phyloP scores from a whole-genome alignment of 2,113 vertebrate species.

The Microtus oregoni region DNA sequence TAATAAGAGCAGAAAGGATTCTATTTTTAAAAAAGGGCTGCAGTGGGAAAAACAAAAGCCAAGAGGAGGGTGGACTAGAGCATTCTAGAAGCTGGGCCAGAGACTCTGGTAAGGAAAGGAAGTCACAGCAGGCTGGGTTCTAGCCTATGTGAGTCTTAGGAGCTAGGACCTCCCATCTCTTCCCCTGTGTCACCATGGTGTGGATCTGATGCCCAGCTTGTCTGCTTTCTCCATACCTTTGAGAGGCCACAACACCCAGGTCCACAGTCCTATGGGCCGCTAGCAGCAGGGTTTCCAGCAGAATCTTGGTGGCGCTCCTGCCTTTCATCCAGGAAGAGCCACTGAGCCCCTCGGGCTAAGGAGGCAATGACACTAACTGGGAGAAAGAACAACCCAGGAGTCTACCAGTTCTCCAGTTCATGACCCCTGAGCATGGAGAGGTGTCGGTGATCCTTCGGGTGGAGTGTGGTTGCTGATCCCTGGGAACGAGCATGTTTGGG shows the following conservation, averaged over 20 bases:
- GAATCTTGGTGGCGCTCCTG: constrained; percentile 89
- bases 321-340: constrained; percentile 91
- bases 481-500: neutral
- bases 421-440: neutral
- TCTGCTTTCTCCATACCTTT: constrained; percentile 64
- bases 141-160: neutral
- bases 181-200: neutral
- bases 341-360: constrained; percentile 89
- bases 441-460: neutral
- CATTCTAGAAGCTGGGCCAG: neutral
- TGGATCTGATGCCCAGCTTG: neutral
- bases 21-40: neutral
- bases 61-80: neutral
- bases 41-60: neutral
- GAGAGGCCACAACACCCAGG: constrained; percentile 58
- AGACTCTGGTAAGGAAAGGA: neutral
- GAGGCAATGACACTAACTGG: neutral
- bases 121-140: neutral
- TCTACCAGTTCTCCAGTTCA: neutral
- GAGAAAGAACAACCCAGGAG: neutral
- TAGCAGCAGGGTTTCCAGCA: constrained; percentile 88
- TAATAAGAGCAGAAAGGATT: neutral
- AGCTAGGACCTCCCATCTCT: neutral
- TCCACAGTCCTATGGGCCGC: constrained; percentile 86
- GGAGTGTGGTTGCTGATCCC: neutral